Evolutionary conservation across 2,797 vertebrate genomes (phyloP), one percentile per base, ranked within the genome.

Genomic region (Cyprinodon diabolis): DNA sequence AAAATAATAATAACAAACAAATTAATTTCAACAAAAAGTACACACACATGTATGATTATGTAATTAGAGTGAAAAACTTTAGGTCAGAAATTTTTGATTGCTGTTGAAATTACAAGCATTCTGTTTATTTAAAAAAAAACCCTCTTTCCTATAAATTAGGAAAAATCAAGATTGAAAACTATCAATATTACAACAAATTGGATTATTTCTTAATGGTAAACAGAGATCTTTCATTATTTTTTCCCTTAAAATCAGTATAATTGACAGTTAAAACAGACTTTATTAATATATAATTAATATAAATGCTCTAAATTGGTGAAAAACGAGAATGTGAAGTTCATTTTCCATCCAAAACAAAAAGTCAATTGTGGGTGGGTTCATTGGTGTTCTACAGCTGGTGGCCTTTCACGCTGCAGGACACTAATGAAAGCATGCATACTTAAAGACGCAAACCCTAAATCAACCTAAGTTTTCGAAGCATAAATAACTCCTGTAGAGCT

Each of bases 401-500:
- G 62, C 21, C 12, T 65, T 65, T 45, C 43, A 47, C 5, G 4
- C 62, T 45, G 40, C 40, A 23, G 11, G 40, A 65, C 21, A 40
- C 40, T 65, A 40, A 40, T 47, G 21, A 45, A 47, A 23, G 12
- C 12, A 15, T 21, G 43, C 62, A 45, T 65, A n/a, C 6, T 62
- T 56, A 51, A 49, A 65, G 43, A 40, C 21, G 17, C 23, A 63
- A 14, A 49, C 68, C 10, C 21, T 13, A 66, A 69, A 66, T 65
- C 56, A 37, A 6, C 66, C 60, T 70, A 57, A 1, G 21, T 23
- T 69, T 47, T 52, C 12, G 52, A 63, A 56, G 12, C 25, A 56
- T 17, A 57, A 71, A 56, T 56, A 69, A 69, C 63, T 4, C n/a
- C 56, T 51, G 25, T 25, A 58, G 5, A 49, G 69, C 2, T 66